Conservation (phyloP, 2,113 vertebrate species). For the Mixornis gularis region DNA sequence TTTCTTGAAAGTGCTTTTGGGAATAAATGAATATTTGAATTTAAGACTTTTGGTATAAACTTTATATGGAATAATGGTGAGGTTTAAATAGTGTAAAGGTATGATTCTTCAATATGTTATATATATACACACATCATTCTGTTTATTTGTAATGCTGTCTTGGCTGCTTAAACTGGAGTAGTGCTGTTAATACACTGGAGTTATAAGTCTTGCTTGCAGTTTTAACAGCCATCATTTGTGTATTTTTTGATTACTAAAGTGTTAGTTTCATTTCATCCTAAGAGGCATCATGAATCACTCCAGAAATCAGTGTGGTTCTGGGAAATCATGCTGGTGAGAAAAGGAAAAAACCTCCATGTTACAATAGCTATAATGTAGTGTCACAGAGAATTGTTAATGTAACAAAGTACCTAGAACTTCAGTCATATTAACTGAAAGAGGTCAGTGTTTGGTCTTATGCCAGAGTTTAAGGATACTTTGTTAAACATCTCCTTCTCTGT, state of each 20-base stretch:
- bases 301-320: neutral
- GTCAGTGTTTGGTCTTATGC: neutral
- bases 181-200: neutral
- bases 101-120: neutral
- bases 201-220: neutral
- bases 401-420: neutral
- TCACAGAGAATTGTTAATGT: neutral
- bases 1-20: conserved; percentile 13
- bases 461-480: neutral
- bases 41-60: neutral
- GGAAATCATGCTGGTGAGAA: neutral
- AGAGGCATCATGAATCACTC: neutral
- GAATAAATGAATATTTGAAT: conserved; percentile 5
- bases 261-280: neutral
- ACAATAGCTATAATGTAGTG: neutral
- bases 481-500: neutral
- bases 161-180: neutral
- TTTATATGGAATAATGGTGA: neutral
- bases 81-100: neutral
- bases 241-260: neutral
- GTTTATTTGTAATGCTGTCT: neutral
- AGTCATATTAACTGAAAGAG: neutral
- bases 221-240: neutral
- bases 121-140: neutral
- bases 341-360: neutral